These are phyloP conservation scores for Drosophila malerkotliana DNA, from an alignment of 1,140 invertebrate genomes.

Conservation along the genomic window DNA sequence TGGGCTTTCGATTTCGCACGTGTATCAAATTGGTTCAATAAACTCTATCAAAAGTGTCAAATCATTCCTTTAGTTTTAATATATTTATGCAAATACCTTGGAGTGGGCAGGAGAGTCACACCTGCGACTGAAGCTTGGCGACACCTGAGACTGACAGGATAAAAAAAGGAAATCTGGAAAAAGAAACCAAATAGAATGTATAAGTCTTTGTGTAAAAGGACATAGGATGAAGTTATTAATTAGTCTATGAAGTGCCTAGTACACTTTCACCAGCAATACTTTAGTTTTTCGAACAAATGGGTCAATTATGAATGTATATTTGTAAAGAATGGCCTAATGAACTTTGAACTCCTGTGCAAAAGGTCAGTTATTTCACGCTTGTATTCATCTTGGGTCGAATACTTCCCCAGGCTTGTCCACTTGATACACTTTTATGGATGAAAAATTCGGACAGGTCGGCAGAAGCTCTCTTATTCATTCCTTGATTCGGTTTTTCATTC, in stretches of 20 bases:
- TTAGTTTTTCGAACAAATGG: no score
- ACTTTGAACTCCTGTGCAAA: slow-evolving; percentile 15
- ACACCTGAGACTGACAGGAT: slow-evolving; percentile 26
- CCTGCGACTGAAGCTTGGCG: slow-evolving; percentile 69
- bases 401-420: slow-evolving; percentile 46
- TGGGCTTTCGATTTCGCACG: slow-evolving; percentile 46
- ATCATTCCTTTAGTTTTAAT: neutral
- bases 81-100: neutral
- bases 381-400: slow-evolving; percentile 1
- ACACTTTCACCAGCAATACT: no score
- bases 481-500: slow-evolving; percentile 71
- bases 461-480: slow-evolving; percentile 60
- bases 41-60: neutral
- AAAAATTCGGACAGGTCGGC: slow-evolving; percentile 51
- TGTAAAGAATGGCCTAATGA: no score
- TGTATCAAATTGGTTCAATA: neutral
- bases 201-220: no score
- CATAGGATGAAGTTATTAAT: no score
- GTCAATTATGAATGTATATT: no score
- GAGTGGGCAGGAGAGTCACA: slow-evolving; percentile 10
- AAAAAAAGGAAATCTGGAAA: no score
- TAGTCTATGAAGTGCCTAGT: no score
- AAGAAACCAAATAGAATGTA: no score
- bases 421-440: slow-evolving; percentile 69
- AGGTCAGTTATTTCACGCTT: slow-evolving; percentile 38